phyloP scores from a whole-genome alignment of 1,140 invertebrate genomes.

The Portunus trituberculatus region DNA sequence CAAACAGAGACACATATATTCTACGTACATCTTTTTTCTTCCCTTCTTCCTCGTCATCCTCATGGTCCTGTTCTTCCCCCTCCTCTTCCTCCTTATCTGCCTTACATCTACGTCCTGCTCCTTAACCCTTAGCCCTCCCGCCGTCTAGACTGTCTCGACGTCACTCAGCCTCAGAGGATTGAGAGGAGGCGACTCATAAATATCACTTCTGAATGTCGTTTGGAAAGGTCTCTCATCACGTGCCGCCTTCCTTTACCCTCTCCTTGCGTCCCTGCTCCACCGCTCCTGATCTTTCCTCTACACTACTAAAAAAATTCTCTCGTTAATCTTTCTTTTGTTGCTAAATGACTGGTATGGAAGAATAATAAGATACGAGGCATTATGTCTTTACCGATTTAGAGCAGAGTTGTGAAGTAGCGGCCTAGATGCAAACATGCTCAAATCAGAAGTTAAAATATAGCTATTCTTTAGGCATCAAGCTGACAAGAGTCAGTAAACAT shows the following conservation, averaged over 20 bases:
- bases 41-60: background rate
- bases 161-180: background rate
- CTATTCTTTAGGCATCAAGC: background rate
- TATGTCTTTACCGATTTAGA: background rate
- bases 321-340: background rate
- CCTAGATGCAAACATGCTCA: background rate
- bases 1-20: background rate
- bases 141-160: slow-evolving; percentile 1
- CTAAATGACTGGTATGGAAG: background rate
- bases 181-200: background rate
- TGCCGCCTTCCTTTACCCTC: background rate
- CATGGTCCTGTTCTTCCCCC: background rate
- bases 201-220: slow-evolving; percentile 2
- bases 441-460: background rate
- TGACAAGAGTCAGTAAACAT: background rate
- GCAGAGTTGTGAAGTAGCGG: background rate
- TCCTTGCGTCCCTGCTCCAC: background rate
- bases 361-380: background rate
- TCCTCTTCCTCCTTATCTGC: background rate
- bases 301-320: background rate
- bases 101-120: background rate
- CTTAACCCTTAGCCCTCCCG: background rate
- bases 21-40: too few relatives aligned
- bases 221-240: background rate
- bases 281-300: background rate